Evolutionary conservation across 2,888 invertebrate species (phyloP).

Genomic region (Lasioglossum marginatum): DNA sequence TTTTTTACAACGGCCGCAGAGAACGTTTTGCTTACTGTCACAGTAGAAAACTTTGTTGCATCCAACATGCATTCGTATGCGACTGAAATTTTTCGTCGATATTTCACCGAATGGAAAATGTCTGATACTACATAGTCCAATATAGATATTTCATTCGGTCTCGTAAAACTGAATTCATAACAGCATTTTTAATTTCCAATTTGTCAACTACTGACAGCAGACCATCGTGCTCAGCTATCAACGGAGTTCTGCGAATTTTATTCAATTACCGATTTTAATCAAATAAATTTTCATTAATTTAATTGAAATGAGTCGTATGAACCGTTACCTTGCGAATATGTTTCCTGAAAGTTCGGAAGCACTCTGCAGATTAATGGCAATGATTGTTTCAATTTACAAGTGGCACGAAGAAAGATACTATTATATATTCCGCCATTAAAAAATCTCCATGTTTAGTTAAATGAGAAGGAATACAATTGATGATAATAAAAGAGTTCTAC

Average conservation of each 20-base stretch:
- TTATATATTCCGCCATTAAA: background rate
- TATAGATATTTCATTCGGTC: background rate
- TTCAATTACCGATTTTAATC: background rate
- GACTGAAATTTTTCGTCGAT: slow-evolving; percentile 9
- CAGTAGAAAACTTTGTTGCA: background rate
- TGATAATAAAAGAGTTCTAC: background rate
- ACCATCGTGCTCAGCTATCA: background rate
- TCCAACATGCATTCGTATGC: background rate
- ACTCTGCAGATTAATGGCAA: background rate
- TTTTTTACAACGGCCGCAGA: background rate
- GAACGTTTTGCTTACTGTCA: background rate
- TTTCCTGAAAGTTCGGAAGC: background rate
- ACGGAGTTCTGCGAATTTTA: background rate
- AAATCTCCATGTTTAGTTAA: background rate
- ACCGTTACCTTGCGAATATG: background rate
- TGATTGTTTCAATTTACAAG: background rate
- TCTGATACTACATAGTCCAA: background rate
- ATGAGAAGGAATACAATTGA: background rate
- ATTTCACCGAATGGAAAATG: slow-evolving; percentile 1
- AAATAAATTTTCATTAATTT: background rate
- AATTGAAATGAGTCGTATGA: background rate
- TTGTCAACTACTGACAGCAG: background rate
- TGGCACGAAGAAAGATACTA: background rate
- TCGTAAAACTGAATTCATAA: slow-evolving; percentile 6
- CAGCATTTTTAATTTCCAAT: slow-evolving; percentile 1